phyloP scores from a whole-genome alignment of 2,888 invertebrate species.

The Exocentrus adspersus region DNA sequence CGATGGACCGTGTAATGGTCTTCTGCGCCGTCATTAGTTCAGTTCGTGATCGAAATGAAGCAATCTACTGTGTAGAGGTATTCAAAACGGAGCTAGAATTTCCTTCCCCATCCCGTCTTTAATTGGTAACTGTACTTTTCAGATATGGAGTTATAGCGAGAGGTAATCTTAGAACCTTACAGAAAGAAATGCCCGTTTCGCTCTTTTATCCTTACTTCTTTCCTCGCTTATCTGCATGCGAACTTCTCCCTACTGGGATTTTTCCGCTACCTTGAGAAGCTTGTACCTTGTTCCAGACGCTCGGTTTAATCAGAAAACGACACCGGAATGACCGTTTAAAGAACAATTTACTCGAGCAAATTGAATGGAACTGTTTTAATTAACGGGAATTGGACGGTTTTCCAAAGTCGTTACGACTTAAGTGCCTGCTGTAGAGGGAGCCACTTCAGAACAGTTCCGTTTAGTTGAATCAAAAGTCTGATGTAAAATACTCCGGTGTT shows the following conservation, averaged over 20 bases:
- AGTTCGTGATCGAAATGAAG: neutral
- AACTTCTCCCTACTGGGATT: neutral
- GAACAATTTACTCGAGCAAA: conserved; percentile 12
- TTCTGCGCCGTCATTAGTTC: neutral
- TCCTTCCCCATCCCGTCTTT: too few relatives aligned
- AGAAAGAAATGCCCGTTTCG: too few relatives aligned
- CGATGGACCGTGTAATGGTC: too few relatives aligned
- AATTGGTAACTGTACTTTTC: too few relatives aligned
- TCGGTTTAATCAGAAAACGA: conserved; percentile 11
- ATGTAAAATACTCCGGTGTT: too few relatives aligned
- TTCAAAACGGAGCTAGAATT: too few relatives aligned
- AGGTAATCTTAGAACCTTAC: too few relatives aligned
- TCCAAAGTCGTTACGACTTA: neutral
- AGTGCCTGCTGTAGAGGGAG: too few relatives aligned
- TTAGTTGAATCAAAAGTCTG: too few relatives aligned
- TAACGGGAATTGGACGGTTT: neutral
- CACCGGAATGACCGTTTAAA: neutral
- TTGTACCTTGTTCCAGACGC: neutral
- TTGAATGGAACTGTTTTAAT: conserved; percentile 13
- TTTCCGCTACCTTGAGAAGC: neutral
- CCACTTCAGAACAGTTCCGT: too few relatives aligned
- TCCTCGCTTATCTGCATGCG: neutral
- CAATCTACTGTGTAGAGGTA: too few relatives aligned
- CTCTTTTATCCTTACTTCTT: neutral
- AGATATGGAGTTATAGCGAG: too few relatives aligned